phyloP scores from a whole-genome alignment of 2,797 vertebrate genomes.

The Onychomys arenicola region DNA sequence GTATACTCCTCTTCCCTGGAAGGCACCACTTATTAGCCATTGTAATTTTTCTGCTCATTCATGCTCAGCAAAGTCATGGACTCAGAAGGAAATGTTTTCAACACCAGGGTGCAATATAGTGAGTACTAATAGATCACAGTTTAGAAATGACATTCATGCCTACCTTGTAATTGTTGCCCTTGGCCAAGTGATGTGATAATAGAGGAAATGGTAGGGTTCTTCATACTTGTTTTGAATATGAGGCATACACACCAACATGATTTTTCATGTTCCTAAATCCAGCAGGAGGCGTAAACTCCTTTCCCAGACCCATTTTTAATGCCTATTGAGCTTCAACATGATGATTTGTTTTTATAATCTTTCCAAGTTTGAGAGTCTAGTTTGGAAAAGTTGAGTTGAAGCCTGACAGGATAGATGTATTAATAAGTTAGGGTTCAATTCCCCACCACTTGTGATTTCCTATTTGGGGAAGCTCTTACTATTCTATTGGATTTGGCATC shows the following conservation, averaged over 20 bases:
- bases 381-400: constrained; percentile 45
- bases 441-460: no score
- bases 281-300: constrained; percentile 49
- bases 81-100: constrained; percentile 21
- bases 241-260: neutral
- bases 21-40: neutral
- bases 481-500: constrained; percentile 12
- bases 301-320: constrained; percentile 59
- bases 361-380: constrained; percentile 12
- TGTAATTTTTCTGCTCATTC: neutral
- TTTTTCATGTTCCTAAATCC: constrained; percentile 41
- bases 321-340: constrained; percentile 35
- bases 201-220: neutral
- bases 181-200: neutral
- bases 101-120: neutral
- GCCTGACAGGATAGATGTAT: neutral
- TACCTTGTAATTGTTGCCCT: constrained; percentile 8
- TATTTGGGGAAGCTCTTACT: neutral
- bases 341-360: constrained; percentile 59
- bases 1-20: neutral
- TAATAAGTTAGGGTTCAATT: neutral
- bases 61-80: neutral
- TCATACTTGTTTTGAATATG: neutral
- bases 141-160: neutral
- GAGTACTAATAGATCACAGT: neutral